phyloP scores from a whole-genome alignment of 2,888 invertebrate species.

The Atrina japonica region DNA sequence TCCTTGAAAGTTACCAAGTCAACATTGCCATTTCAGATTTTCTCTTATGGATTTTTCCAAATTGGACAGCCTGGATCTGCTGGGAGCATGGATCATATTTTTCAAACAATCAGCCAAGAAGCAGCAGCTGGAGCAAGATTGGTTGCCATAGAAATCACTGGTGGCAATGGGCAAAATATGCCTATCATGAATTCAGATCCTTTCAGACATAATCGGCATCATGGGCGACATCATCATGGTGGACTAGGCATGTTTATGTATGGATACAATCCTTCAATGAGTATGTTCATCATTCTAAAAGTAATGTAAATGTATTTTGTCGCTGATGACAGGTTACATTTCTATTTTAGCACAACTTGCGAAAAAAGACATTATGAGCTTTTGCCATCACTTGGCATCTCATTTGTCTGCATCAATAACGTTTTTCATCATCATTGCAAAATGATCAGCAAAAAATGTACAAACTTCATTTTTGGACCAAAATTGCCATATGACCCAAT shows the following conservation, averaged over 20 bases:
- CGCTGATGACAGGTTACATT: no score
- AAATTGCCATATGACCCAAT: no score
- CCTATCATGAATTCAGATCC: background rate
- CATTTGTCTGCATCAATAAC: no score
- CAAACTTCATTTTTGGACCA: no score
- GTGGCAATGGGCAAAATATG: constrained; percentile 29
- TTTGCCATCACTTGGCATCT: no score
- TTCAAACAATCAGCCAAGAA: constrained; percentile 59
- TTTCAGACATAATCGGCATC: background rate
- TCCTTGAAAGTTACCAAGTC: constrained; percentile 71
- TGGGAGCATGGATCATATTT: constrained; percentile 49
- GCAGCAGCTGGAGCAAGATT: constrained; percentile 62
- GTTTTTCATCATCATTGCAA: no score
- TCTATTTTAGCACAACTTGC: no score
- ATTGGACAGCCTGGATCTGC: background rate
- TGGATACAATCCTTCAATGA: constrained; percentile 25
- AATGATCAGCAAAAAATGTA: no score
- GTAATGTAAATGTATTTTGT: no score
- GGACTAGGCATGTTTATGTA: constrained; percentile 1
- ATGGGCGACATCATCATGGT: background rate
- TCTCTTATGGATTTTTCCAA: constrained; percentile 24
- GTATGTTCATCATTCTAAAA: constrained; percentile 11
- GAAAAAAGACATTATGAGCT: no score
- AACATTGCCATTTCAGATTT: constrained; percentile 30
- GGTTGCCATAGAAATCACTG: constrained; percentile 67